Base-by-base conservation (phyloP, 2,113 vertebrate genomes). In the Pogona vitticeps region DNA sequence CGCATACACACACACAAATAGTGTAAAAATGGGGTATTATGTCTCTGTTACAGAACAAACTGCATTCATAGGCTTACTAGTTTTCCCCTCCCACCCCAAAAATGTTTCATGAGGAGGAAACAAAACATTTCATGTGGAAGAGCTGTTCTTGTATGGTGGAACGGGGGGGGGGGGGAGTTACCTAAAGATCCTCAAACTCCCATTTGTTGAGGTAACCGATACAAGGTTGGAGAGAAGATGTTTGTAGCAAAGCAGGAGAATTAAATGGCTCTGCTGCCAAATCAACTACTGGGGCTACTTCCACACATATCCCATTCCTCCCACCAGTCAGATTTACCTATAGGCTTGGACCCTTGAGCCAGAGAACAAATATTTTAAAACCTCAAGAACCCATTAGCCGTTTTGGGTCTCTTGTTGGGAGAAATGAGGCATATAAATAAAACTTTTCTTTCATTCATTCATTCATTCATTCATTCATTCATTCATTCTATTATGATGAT, bases 71-170 rank as follows among this genome's bases (percentile, higher is more conserved):
- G n/a, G n/a, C n/a, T n/a, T n/a, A n/a, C n/a, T n/a, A n/a, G n/a
- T 52, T 52, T 52, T 52, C 46, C 46, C 56, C 89, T 86, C 77
- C 86, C 84, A 84, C 86, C 87, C 85, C 0, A 1, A 86, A n/a
- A 86, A 83, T 9, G 36, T 56, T 77, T 73, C 2, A 38, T 3
- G 78, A 33, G 33, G 15, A 12, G 18, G 58, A 61, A 38, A 67
- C 31, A 73, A 56, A 80, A 80, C 20, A 61, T n/a, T n/a, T n/a
- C n/a, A n/a, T 28, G 15, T 38, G 13, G 33, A 40, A 26, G 46
- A 52, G 13, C 40, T 67, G 33, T 70, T 68, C 68, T 38, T 28
- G 23, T 58, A 85, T 52, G 67, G 20, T 56, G 33, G 33, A 71
- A 71, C 68, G 80, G 59, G 26, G 40, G 10, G 46, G 10, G 80